Conservation (phyloP, 2,888 invertebrate species). For the Unio delphinus region DNA sequence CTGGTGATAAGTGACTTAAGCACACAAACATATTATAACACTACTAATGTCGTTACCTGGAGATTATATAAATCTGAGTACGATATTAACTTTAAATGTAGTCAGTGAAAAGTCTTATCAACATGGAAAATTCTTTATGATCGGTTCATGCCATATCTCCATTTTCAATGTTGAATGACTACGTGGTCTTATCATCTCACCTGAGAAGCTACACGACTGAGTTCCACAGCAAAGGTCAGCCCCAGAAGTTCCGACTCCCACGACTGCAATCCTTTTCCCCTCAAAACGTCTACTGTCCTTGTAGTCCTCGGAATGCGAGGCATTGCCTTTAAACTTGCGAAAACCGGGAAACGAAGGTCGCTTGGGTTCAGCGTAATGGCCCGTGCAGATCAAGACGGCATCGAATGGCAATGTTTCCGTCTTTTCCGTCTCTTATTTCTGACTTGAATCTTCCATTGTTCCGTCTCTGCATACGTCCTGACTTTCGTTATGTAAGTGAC, state of each 20-base stretch:
- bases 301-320: constrained; percentile 56
- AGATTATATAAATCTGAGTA: too few species aligned
- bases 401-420: constrained; percentile 52
- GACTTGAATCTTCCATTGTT: constrained; percentile 62
- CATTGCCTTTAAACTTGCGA: constrained; percentile 43
- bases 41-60: too few species aligned
- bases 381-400: constrained; percentile 63
- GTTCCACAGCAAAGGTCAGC: constrained; percentile 71
- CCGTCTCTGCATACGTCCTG: constrained; percentile 56
- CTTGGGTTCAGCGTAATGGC: constrained; percentile 59
- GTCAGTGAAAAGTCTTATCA: too few species aligned
- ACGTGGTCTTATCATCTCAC: constrained; percentile 51
- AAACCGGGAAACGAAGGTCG: constrained; percentile 49
- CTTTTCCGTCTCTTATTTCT: constrained; percentile 47
- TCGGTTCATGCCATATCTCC: too few species aligned
- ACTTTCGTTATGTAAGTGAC: constrained; percentile 34
- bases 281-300: constrained; percentile 46
- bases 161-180: too few species aligned
- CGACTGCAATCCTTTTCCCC: constrained; percentile 69
- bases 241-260: constrained; percentile 73
- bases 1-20: too few species aligned
- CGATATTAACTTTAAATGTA: too few species aligned
- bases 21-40: too few species aligned
- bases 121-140: too few species aligned
- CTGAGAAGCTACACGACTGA: constrained; percentile 62